Evolutionary conservation across 1,140 invertebrate genomes (phyloP).

Genomic region (Melipona quadrifasciata): DNA sequence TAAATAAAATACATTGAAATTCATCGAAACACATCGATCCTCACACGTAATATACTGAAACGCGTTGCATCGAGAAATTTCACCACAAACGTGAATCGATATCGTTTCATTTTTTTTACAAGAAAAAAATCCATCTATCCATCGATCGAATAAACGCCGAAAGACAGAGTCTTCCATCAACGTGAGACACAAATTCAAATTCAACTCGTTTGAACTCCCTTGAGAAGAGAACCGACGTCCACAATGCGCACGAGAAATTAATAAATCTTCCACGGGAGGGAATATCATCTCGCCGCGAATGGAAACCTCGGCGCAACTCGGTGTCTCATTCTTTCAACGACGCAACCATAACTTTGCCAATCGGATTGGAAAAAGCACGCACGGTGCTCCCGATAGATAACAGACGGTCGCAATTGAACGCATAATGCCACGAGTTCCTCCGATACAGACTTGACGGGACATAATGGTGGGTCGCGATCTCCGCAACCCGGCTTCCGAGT

Average conservation of each 20-base stretch:
- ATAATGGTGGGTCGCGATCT: background rate
- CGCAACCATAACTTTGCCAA: background rate
- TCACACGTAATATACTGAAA: no score
- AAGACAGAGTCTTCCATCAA: no score
- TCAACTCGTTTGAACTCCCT: background rate
- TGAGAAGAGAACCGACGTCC: background rate
- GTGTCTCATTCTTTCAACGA: background rate
- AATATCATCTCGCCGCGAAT: no score
- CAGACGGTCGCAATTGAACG: background rate
- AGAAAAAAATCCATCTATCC: no score
- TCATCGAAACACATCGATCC: no score
- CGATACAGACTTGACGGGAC: background rate
- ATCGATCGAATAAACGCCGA: no score
- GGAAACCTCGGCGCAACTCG: background rate
- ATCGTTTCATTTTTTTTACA: no score
- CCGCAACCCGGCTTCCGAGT: background rate
- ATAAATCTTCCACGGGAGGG: background rate
- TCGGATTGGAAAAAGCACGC: background rate
- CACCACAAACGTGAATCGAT: no score
- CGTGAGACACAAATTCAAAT: no score
- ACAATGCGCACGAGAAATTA: background rate
- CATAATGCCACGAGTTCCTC: background rate
- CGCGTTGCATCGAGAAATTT: no score
- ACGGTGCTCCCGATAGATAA: conserved; percentile 1
- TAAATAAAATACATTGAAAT: no score